phyloP scores from a whole-genome alignment of 2,113 vertebrate species.

The Panthera leo region DNA sequence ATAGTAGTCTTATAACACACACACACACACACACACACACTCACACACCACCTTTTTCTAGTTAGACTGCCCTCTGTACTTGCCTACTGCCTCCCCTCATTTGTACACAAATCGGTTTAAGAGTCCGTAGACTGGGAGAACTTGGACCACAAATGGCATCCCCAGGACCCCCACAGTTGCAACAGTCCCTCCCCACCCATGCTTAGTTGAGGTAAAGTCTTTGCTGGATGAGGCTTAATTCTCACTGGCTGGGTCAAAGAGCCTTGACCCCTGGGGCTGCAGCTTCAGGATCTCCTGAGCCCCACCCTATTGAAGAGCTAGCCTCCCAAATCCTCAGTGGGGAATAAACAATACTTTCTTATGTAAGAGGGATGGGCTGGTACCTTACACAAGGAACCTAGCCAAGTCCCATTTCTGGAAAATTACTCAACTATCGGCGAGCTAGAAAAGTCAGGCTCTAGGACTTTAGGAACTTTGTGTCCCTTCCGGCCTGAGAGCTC shows the following conservation, averaged over 20 bases:
- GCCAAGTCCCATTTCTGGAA: conserved; percentile 71
- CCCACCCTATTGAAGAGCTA: neutral
- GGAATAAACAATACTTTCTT: conserved; percentile 71
- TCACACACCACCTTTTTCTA: neutral
- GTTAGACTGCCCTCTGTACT: neutral
- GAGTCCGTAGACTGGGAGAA: neutral
- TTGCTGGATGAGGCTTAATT: neutral
- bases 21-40: neutral
- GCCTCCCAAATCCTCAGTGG: neutral
- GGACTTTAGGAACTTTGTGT: neutral
- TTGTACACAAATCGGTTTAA: neutral
- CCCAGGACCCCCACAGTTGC: neutral
- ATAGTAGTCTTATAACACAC: neutral
- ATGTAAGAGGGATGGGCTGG: conserved; percentile 65
- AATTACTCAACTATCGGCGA: conserved; percentile 58
- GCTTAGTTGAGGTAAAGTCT: neutral
- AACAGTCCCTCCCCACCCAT: accelerated
- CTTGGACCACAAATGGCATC: neutral
- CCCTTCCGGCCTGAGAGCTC: neutral
- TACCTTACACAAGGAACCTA: conserved; percentile 55
- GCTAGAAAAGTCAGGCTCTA: neutral
- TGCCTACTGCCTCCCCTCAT: neutral
- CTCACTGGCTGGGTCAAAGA: neutral
- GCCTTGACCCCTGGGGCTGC: neutral
- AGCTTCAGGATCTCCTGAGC: neutral